phyloP scores from a whole-genome alignment of 2,888 invertebrate genomes.

The Homarus gammarus region DNA sequence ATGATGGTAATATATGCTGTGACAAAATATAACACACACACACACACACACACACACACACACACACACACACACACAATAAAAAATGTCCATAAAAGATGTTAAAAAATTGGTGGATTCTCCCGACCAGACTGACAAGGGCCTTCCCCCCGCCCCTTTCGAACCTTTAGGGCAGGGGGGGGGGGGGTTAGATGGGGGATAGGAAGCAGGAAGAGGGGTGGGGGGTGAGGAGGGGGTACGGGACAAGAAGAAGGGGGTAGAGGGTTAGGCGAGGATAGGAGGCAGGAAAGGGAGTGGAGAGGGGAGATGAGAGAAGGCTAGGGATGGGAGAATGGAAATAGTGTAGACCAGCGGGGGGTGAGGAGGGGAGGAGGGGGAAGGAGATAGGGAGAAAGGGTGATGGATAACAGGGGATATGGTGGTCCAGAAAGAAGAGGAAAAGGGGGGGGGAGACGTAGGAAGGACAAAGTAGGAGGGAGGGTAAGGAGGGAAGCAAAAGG shows the following conservation, averaged over 20 bases:
- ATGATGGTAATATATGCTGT: too few species aligned
- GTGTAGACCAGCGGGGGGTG: background rate
- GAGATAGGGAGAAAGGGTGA: background rate
- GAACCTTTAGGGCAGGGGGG: conserved; percentile 10
- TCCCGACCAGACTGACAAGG: background rate
- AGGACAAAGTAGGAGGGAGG: background rate
- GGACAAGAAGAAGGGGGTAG: background rate
- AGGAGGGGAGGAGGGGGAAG: too few species aligned
- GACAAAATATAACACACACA: too few species aligned
- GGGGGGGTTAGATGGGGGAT: background rate
- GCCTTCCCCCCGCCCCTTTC: conserved; percentile 10
- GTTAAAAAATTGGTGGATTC: conserved; percentile 17
- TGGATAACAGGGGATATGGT: too few species aligned
- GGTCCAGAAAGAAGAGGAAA: background rate
- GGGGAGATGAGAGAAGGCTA: background rate
- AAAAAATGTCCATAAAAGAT: background rate
- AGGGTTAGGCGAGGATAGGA: background rate
- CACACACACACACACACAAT: too few species aligned
- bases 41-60: too few species aligned
- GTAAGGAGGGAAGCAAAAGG: background rate
- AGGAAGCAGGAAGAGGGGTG: background rate
- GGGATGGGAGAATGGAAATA: background rate
- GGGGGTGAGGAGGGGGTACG: background rate
- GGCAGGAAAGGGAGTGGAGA: background rate
- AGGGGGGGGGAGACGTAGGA: background rate